phyloP scores from a whole-genome alignment of 64 coral and sea anemone species.

The Pocillopora damicornis region DNA sequence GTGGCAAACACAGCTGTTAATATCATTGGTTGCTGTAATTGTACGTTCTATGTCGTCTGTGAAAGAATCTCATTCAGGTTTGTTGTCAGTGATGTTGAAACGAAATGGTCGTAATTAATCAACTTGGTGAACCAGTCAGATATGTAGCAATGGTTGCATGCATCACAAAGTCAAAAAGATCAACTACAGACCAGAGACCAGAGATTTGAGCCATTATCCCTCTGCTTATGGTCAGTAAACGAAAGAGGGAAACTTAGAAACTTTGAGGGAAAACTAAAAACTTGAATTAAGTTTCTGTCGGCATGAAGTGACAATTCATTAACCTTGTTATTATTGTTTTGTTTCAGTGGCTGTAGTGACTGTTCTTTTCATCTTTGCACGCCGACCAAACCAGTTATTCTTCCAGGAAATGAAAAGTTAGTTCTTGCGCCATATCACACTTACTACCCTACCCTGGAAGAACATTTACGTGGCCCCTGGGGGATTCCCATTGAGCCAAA shows the following conservation, averaged over 20 bases:
- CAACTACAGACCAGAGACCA: too few species aligned
- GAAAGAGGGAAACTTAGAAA: too few species aligned
- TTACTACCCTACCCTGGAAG: conserved; percentile 87
- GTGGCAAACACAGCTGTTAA: conserved; percentile 83
- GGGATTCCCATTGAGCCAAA: conserved; percentile 70
- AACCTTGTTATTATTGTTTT: neutral
- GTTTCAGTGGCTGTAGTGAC: conserved; percentile 78
- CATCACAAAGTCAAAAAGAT: too few species aligned
- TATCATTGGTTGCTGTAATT: conserved; percentile 92
- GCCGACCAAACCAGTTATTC: conserved; percentile 79
- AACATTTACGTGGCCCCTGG: conserved; percentile 73
- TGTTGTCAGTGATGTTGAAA: neutral
- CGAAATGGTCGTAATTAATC: too few species aligned
- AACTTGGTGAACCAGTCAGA: too few species aligned
- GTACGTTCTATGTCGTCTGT: conserved; percentile 79
- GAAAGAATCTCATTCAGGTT: conserved; percentile 84
- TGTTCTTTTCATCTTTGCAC: conserved; percentile 89
- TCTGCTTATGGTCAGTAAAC: too few species aligned
- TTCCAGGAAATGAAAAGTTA: conserved; percentile 79
- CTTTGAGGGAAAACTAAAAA: too few species aligned
- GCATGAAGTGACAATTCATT: too few species aligned
- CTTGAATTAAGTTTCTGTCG: neutral
- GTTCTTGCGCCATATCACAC: conserved; percentile 91
- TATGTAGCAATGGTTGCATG: too few species aligned
- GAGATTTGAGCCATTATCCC: too few species aligned